A percentile compares a stretch with the other conserved stretches of the same genome.
These are phyloP conservation scores for Chinchilla lanigera DNA, from an alignment of 2,113 vertebrate genomes.

Conservation along the genomic window DNA sequence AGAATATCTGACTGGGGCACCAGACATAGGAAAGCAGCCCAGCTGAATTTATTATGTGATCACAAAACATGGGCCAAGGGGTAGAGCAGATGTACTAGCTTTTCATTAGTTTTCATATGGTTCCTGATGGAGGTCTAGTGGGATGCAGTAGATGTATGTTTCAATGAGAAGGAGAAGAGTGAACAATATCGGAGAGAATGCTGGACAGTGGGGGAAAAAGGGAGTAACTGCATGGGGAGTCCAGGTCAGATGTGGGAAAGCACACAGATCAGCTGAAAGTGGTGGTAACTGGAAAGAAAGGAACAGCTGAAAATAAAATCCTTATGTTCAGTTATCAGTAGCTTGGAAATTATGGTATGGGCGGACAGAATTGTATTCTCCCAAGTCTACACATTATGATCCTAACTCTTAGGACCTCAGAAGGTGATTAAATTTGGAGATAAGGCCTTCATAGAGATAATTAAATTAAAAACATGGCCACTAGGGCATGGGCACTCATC, in stretches of 20 bases:
- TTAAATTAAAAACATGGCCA: neutral
- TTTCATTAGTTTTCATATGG: neutral
- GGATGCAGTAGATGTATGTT: neutral
- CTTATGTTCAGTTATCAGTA: neutral
- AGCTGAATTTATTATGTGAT: neutral
- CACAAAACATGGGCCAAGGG: neutral
- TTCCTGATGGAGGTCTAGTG: neutral
- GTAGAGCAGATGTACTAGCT: neutral
- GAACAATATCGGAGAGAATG: neutral
- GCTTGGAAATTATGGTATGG: neutral
- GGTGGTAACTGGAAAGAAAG: neutral
- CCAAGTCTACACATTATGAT: neutral
- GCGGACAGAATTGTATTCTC: neutral
- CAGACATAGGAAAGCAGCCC: neutral
- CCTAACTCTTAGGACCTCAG: neutral
- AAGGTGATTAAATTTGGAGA: neutral
- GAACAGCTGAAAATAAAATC: neutral
- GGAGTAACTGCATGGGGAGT: accelerated
- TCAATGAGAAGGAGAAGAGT: neutral
- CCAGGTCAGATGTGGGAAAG: neutral
- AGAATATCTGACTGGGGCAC: neutral
- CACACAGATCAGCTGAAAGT: neutral
- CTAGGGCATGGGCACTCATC: neutral
- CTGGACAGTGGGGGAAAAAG: neutral
- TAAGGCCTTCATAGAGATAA: neutral